Evolutionary conservation across 2,888 invertebrate species (phyloP), one percentile per base, ranked within the genome.

Genomic region (Ophioninae sp.): DNA sequence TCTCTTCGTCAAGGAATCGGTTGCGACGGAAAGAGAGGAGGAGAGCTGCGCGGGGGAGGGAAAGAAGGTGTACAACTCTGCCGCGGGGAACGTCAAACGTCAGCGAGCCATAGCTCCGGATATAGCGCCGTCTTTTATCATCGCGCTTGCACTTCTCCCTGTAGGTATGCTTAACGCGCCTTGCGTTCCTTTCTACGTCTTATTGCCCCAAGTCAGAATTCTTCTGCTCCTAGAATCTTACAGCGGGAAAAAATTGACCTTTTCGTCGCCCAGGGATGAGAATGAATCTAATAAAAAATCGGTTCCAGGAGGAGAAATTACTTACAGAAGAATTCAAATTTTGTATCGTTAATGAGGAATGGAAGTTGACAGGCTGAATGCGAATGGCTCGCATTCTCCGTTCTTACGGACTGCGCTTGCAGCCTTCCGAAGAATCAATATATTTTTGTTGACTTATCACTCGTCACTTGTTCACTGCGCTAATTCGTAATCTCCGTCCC

Each of bases 61-160:
- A 83, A 79, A 79, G 83, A 87, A 85, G 76, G 77, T 78, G 74
- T 78, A 68, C 62, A 56, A 78, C 62, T 50, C 17, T 76, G 80
- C 82, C 82, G 81, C 78, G 82, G 88, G 87, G 88, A 86, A 88
- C 89, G 88, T 87, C 89, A 88, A 89, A 90, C 87, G 87, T 89
- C 90, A 86, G 86, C 86, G 75, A 74, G 85, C 91, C 90, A 88
- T 78, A 68, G 78, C 75, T 65, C 56, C 67, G 76, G 37, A 81
- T 78, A 75, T 70, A 79, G 77, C 81, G 65, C 57, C 81, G 76
- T 89, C 86, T 88, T 89, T 89, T 88, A 88, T 88, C 87, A 68
- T 79, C 72, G 17, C 7, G 21, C 44, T 13, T 50, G 50, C 70
- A 72, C 75, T 81, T 79, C 57, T 10, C 57, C 23, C 50, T 80